These are phyloP conservation scores for Anneissia japonica DNA, from an alignment of 35 echinoderm and acorn worm species.

Conservation along the genomic window DNA sequence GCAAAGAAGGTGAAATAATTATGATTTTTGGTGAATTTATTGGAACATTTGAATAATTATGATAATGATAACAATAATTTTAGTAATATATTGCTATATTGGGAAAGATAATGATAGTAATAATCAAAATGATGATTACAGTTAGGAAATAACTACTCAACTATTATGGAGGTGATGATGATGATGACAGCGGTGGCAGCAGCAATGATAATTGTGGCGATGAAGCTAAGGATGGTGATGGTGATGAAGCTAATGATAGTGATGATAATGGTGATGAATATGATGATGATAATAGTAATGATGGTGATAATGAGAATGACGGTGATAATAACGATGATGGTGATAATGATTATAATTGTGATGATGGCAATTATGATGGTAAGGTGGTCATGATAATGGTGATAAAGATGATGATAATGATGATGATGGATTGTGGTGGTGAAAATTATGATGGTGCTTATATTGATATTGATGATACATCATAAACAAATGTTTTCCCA, in stretches of 20 bases:
- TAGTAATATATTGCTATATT: too few species aligned
- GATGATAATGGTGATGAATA: background rate
- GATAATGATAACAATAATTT: too few species aligned
- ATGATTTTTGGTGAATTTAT: background rate
- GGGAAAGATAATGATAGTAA: too few species aligned
- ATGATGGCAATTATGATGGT: background rate
- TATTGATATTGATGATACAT: too few species aligned
- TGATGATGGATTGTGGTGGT: too few species aligned
- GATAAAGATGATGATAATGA: too few species aligned
- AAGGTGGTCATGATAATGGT: background rate
- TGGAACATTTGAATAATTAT: too few species aligned
- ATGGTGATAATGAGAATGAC: background rate
- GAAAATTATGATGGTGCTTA: too few species aligned
- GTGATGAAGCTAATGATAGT: background rate
- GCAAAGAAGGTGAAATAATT: constrained; percentile 6
- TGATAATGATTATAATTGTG: background rate
- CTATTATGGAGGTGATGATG: background rate
- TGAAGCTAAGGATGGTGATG: background rate
- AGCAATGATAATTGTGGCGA: too few species aligned
- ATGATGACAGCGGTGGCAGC: background rate
- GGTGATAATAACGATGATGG: constrained; percentile 3
- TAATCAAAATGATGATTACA: too few species aligned
- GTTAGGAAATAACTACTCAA: too few species aligned
- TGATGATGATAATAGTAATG: constrained; percentile 3
- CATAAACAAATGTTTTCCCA: too few species aligned